Evolutionary conservation across 30 jellyfish, hydroid and myxozoan genomes (phyloP), one percentile per base, ranked within the genome.

Genomic region (Pelagia noctiluca): DNA sequence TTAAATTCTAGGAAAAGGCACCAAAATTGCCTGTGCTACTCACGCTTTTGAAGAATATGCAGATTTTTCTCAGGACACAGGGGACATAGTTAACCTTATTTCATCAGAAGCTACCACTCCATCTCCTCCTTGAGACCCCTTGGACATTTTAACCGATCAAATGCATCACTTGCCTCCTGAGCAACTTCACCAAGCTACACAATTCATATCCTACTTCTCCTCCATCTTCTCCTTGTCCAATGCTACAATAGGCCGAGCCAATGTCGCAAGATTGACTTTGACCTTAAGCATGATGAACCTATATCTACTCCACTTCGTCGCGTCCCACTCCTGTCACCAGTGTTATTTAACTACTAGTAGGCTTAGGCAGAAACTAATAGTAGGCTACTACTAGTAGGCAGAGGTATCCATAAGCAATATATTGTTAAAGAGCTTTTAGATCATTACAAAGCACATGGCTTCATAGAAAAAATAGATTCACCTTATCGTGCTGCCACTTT

Each of bases 401-500:
- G n/a, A n/a, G n/a, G n/a, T n/a, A n/a, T n/a, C n/a, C 82, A 35
- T 32, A 69, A 30, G 35, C 82, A 69, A 32, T 30, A 63, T 2
- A 69, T 69, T 69, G 28, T 34, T 69, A 33, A 22, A 69, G 82
- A 69, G 22, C 82, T 69, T 35, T 69, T 66, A 66, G 82, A 35
- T 47, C 82, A 69, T 69, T 69, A 69, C 82, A 69, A 69, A 69
- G 31, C 18, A 69, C 82, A 34, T 69, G 82, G 82, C 37, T 65
- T 69, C 31, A 46, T 69, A 19, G 65, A 74, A 53, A 57, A 74
- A 49, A 29, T 26, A 53, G 86, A 21, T 64, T 74, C 77, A 38
- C 86, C 76, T 1, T 74, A 74, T 74, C 76, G 52, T 48, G 86
- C 86, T 74, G 86, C 86, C 24, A 74, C 86, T 13, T 22, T 74